Evolutionary conservation across 2,797 vertebrate genomes (phyloP), one percentile per base, ranked within the genome.

Genomic region (Gouania willdenowi): DNA sequence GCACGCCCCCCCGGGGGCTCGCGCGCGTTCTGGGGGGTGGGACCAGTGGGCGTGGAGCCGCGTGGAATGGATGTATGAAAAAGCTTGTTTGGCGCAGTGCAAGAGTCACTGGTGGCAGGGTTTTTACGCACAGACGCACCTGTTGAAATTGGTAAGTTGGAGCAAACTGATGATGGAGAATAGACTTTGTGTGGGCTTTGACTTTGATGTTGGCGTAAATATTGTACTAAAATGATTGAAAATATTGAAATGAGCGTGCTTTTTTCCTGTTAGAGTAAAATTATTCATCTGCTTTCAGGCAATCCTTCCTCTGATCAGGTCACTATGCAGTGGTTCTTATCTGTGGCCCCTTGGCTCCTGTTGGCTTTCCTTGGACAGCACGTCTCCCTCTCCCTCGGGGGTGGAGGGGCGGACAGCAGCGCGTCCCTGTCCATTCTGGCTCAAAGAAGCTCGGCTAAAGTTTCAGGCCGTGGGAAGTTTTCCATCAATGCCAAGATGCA

Each of bases 401-500:
- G 63, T 47, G 83, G 61, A 1, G 15, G 15, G 32, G 26, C 28
- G 4, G 44, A 54, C 31, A 24, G 26, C 1, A n/a, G n/a, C 6
- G 19, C 19, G 19, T 20, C 19, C 19, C 20, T 19, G 19, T 19
- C 19, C 6, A n/a, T n/a, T 19, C n/a, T n/a, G n/a, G n/a, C n/a
- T n/a, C n/a, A n/a, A n/a, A n/a, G n/a, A n/a, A n/a, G 1, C 6
- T 19, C 4, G 6, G 20, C 6, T 5, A 19, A 4, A 19, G 19
- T 6, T 19, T 5, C 6, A 19, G 8, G 28, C 41, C 22, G 67
- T 29, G 92, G 92, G 15, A 91, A 74, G 37, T 94, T 96, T 58
- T 9, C 58, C 29, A 85, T 51, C 43, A 75, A 63, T 26, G 85
- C 88, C 42, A 71, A 72, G 28, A 65, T 71, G 41, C 71, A 59